Evolutionary conservation across 1,140 invertebrate species (phyloP).

Genomic region (Drosophila mayri): DNA sequence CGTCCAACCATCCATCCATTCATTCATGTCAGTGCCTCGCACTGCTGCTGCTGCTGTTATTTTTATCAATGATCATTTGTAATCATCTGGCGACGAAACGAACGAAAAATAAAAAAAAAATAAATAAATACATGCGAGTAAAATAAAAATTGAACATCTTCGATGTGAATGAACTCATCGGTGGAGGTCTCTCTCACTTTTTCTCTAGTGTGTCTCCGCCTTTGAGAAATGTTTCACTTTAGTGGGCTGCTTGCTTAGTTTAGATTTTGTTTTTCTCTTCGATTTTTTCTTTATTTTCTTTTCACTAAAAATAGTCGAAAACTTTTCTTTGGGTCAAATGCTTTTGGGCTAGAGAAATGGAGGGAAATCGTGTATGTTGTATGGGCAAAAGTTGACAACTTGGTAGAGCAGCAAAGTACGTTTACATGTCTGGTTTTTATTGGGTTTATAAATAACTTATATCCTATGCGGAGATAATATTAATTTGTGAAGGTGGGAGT

Average conservation of each 20-base stretch:
- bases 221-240: conserved; percentile 47
- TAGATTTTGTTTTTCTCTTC: conserved; percentile 29
- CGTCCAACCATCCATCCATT: conserved; percentile 50
- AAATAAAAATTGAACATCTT: conserved; percentile 62
- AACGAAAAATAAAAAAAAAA: conserved; percentile 11
- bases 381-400: conserved; percentile 20
- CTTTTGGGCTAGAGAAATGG: conserved; percentile 26
- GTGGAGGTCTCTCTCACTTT: conserved; percentile 21
- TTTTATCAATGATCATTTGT: conserved; percentile 70
- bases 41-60: conserved; percentile 51
- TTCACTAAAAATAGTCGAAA: conserved; percentile 47
- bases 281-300: conserved; percentile 23
- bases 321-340: conserved; percentile 59
- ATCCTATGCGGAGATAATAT: not conserved
- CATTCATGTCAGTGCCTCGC: conserved; percentile 44
- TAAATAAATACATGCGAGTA: conserved; percentile 19
- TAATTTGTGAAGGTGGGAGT: not conserved
- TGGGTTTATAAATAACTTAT: not conserved
- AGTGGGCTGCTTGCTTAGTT: conserved; percentile 42
- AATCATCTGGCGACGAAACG: conserved; percentile 58
- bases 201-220: conserved; percentile 6
- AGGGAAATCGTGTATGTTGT: not conserved
- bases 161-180: conserved; percentile 64
- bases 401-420: conserved; percentile 10
- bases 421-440: conserved; percentile 13